phyloP scores from a whole-genome alignment of 2,113 vertebrate species.

The Petroica traversi region DNA sequence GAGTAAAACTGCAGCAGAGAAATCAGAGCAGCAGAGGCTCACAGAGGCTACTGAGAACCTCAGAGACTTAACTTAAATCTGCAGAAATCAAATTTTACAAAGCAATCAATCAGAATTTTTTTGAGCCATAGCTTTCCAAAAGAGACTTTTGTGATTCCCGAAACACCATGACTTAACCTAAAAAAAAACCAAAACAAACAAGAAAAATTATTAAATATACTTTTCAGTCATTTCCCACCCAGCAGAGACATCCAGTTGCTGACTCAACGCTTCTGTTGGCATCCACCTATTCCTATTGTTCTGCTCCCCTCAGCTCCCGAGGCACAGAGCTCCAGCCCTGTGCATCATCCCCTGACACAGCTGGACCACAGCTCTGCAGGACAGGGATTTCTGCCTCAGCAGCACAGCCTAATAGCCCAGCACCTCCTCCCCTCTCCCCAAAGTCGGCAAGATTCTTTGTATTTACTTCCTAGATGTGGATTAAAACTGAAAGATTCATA shows the following conservation, averaged over 20 bases:
- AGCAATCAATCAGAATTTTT: neutral
- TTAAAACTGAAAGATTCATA: constrained; percentile 55
- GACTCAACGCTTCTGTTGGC: neutral
- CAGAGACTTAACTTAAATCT: neutral
- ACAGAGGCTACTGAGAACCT: neutral
- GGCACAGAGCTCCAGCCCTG: rapidly evolving
- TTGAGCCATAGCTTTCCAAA: neutral
- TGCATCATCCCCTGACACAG: neutral
- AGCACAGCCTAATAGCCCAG: neutral
- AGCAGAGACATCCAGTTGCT: neutral
- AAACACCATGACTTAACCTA: rapidly evolving
- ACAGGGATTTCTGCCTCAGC: neutral
- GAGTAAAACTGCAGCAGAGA: neutral
- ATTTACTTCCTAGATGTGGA: constrained; percentile 62
- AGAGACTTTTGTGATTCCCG: neutral
- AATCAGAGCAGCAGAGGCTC: neutral
- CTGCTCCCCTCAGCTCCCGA: neutral
- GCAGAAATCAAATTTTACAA: neutral
- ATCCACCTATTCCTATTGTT: constrained; percentile 3
- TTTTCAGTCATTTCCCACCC: neutral
- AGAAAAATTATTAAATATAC: neutral
- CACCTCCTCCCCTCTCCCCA: neutral
- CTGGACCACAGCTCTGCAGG: neutral
- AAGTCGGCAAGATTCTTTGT: constrained; percentile 14
- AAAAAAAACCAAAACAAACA: neutral